Percentiles rank a stretch among this genome's conserved stretches.
Evolutionary conservation across 2,113 vertebrate genomes (phyloP).

Genomic region (Charina bottae): DNA sequence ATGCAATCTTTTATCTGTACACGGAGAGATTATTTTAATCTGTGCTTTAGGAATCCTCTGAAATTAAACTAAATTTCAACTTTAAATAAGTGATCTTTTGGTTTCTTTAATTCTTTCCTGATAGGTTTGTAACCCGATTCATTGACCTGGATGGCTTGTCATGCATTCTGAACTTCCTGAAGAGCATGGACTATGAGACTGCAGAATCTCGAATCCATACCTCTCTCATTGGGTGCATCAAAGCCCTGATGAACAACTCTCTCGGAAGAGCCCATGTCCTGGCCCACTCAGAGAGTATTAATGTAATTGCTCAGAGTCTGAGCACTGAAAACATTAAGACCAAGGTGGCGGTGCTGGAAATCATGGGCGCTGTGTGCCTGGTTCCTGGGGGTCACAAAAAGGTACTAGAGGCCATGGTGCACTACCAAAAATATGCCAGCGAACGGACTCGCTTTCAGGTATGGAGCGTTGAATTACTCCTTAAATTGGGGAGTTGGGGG

Average conservation of each 20-base stretch:
- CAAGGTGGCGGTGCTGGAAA: slow-evolving; percentile 98
- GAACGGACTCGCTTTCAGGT: slow-evolving; percentile 98
- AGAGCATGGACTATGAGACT: slow-evolving; percentile 99
- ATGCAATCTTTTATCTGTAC: background rate
- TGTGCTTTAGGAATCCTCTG: background rate
- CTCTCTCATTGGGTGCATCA: slow-evolving; percentile 98
- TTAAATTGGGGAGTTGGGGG: too few species aligned
- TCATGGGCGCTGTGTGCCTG: slow-evolving; percentile 98
- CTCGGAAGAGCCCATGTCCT: slow-evolving; percentile 95
- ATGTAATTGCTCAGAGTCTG: slow-evolving; percentile 97
- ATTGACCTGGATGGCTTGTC: slow-evolving; percentile 97
- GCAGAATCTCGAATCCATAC: slow-evolving; percentile 98
- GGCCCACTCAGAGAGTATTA: slow-evolving; percentile 95
- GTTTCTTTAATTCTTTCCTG: background rate
- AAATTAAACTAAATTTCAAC: background rate
- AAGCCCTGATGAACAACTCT: slow-evolving; percentile 99
- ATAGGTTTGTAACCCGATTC: slow-evolving; percentile 97
- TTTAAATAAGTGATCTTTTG: background rate
- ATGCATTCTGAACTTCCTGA: slow-evolving; percentile 96
- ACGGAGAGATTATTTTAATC: background rate
- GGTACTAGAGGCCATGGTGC: slow-evolving; percentile 95
- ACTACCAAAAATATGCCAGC: slow-evolving; percentile 95
- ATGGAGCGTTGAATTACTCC: slow-evolving; percentile 10
- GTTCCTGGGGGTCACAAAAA: slow-evolving; percentile 97
- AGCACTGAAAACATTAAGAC: slow-evolving; percentile 97